A percentile compares a stretch with the other conserved stretches of the same genome.
Conservation (phyloP, 2,888 invertebrate genomes). For the Crossocerus cetratus region DNA sequence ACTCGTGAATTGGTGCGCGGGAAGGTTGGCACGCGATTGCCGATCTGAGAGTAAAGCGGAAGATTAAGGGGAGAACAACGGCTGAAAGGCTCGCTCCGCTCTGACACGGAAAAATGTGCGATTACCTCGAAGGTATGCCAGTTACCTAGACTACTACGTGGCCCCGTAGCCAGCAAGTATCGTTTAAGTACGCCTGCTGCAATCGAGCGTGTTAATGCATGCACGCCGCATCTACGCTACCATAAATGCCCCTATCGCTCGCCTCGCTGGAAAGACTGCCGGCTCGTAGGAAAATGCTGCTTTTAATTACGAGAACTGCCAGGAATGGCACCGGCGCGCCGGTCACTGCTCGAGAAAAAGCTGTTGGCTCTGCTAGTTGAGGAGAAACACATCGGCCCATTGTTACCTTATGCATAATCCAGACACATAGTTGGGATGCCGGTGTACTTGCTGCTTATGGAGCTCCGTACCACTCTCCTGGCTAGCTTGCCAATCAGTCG, state of each 20-base stretch:
- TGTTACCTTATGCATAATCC: constrained; percentile 4
- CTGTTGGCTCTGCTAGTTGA: too few relatives aligned
- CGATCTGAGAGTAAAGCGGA: constrained; percentile 11
- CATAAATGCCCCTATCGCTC: constrained; percentile 38
- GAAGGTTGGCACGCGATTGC: constrained; percentile 45
- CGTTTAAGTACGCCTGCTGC: constrained; percentile 21
- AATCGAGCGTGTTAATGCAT: constrained; percentile 41
- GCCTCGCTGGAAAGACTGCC: constrained; percentile 15
- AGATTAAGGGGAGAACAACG: constrained; percentile 51
- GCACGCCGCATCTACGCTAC: constrained; percentile 26
- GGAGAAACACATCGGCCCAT: neutral
- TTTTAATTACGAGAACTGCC: constrained; percentile 39
- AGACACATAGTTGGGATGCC: too few relatives aligned
- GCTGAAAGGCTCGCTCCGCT: constrained; percentile 32
- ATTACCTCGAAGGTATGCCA: constrained; percentile 39
- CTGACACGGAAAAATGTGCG: constrained; percentile 56
- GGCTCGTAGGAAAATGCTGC: constrained; percentile 28
- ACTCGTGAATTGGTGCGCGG: constrained; percentile 30
- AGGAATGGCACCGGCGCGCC: constrained; percentile 1
- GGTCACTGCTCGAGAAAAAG: too few relatives aligned
- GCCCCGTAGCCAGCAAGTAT: too few relatives aligned
- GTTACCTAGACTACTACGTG: neutral
- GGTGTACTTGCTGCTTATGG: neutral
- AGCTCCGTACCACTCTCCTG: too few relatives aligned
- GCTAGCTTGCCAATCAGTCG: too few relatives aligned